Percentiles rank a stretch among this genome's conserved stretches.
Conservation (phyloP, 92 coral and sea anemone species). For the Porites rus region DNA sequence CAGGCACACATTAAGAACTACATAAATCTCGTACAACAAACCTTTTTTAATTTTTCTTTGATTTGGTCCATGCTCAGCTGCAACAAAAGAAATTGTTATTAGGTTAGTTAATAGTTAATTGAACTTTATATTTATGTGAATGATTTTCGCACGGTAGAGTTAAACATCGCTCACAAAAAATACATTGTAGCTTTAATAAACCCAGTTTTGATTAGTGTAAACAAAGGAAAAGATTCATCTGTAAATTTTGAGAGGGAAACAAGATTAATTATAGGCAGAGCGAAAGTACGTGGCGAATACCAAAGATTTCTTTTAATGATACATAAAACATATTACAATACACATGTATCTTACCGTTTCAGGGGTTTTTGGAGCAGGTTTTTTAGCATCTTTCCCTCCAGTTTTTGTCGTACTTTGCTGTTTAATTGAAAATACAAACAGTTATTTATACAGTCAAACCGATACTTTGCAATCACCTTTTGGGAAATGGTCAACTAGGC, state of each 20-base stretch:
- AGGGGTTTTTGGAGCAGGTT: conserved; percentile 35
- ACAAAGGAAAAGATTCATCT: no score
- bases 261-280: no score
- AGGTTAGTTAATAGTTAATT: not conserved
- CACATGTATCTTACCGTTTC: conserved; percentile 23
- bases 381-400: conserved; percentile 5
- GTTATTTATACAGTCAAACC: not conserved
- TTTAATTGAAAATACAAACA: not conserved
- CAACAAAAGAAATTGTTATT: not conserved
- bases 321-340: not conserved
- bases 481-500: no score
- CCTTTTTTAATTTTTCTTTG: conserved; percentile 60
- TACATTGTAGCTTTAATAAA: not conserved
- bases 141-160: not conserved
- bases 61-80: conserved; percentile 46
- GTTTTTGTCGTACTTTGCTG: conserved; percentile 33
- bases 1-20: not conserved
- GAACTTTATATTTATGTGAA: not conserved
- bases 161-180: no score
- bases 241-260: no score
- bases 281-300: no score
- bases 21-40: not conserved
- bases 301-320: no score
- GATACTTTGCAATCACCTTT: no score
- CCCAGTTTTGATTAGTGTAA: no score